Evolutionary conservation across 2,113 vertebrate species (phyloP).

Genomic region (Salminus brasiliensis): DNA sequence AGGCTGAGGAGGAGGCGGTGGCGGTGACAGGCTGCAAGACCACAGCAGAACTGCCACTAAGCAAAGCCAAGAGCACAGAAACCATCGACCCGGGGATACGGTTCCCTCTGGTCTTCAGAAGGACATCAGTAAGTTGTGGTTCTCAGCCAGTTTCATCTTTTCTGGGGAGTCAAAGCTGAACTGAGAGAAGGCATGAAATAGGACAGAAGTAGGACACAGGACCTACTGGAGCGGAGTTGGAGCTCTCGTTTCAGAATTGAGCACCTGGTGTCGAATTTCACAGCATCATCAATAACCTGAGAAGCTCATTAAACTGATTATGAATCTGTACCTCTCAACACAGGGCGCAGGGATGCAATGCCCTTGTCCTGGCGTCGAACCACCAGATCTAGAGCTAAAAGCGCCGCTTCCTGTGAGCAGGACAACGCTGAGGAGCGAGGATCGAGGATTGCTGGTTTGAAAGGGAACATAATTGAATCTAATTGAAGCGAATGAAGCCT

Average conservation of each 20-base stretch:
- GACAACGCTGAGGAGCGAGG: no score
- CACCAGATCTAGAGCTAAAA: no score
- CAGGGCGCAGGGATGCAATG: background rate
- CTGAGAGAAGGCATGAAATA: background rate
- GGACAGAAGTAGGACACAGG: background rate
- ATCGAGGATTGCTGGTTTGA: no score
- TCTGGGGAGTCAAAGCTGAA: background rate
- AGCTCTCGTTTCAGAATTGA: background rate
- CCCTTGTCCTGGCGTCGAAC: no score
- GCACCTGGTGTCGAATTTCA: background rate
- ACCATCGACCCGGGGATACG: background rate
- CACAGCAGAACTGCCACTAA: background rate
- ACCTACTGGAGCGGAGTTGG: background rate
- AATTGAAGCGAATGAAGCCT: background rate
- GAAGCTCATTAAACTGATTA: background rate
- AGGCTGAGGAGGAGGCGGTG: no score
- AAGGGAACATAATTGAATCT: background rate
- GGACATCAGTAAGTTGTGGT: background rate
- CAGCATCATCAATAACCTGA: background rate
- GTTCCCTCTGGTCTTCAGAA: background rate
- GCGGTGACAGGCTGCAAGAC: conserved; percentile 17
- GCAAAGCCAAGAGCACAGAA: background rate
- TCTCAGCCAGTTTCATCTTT: background rate
- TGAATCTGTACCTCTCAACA: background rate
- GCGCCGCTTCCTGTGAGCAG: no score